Base-by-base conservation (phyloP, 2,888 invertebrate genomes). In the Aphidoletes aphidimyza region DNA sequence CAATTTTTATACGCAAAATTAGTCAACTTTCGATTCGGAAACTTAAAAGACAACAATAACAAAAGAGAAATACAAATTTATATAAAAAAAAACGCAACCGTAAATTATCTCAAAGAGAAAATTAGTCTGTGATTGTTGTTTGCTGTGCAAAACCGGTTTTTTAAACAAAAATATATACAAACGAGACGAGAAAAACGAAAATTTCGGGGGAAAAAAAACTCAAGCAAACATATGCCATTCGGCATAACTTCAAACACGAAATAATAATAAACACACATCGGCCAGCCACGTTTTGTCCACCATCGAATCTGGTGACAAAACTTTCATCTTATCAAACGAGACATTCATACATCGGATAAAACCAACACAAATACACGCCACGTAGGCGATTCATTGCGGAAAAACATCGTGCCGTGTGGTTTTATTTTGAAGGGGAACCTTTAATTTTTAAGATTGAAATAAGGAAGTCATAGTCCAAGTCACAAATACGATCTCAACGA, bases 101-200 rank as follows among this genome's bases (percentile, higher is more conserved):
- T 83, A 39, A 39, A 83, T 83, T 26, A 26, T 39, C 42, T 39
- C n/a, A 83, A 83, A 83, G 42, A 83, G 83, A 83, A 83, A 83
- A 83, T 42, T 39, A 39, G 22, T 83, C 83, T 83, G 83, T 83
- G 83, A 83, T 83, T 83, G 83, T 83, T 83, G 34, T 78, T 36
- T 78, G 83, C 83, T 83, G 83, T 83, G 83, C 39, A 39, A 83
- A 83, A 83, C 42, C 39, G 5, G 37, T 83, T 83, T 83, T 83
- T 83, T 81, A n/a, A 36, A 69, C 69, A 26, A 78, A n/a, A n/a
- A n/a, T n/a, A n/a, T 6, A 69, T 30, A 1, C 0, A 54, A 54
- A 22, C 9, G 47, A 54, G 69, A 69, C 54, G 54, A 30, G 2
- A 69, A 69, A 69, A 34, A 69, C 34, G 17, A 69, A 69, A 22